phyloP scores from a whole-genome alignment of 2,888 invertebrate species.

The Erannis defoliaria region DNA sequence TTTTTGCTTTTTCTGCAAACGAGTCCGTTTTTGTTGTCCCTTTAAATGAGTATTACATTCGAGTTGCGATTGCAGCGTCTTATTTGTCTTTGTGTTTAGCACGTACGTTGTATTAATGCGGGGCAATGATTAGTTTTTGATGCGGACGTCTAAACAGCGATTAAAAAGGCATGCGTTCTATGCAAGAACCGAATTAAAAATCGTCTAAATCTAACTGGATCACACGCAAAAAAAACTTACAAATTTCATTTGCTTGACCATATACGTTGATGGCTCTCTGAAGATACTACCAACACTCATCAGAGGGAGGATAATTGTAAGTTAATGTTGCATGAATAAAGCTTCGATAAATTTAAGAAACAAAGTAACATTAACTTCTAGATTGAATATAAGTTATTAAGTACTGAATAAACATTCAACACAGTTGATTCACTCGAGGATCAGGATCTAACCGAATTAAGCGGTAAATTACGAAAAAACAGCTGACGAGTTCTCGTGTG shows the following conservation, averaged over 20 bases:
- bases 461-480: slow-evolving; percentile 43
- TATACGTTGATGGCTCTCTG: no score
- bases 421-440: slow-evolving; percentile 20
- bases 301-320: not conserved
- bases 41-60: slow-evolving; percentile 52
- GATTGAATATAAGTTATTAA: no score
- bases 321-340: slow-evolving; percentile 12
- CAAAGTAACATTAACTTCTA: not conserved
- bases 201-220: slow-evolving; percentile 19
- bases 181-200: slow-evolving; percentile 12
- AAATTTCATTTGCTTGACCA: slow-evolving; percentile 12
- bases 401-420: slow-evolving; percentile 11
- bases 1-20: slow-evolving; percentile 45
- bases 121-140: slow-evolving; percentile 35
- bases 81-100: slow-evolving; percentile 38
- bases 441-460: slow-evolving; percentile 41
- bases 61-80: slow-evolving; percentile 41
- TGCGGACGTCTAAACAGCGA: slow-evolving; percentile 24
- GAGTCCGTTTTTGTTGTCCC: slow-evolving; percentile 47
- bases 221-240: slow-evolving; percentile 8
- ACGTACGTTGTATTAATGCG: slow-evolving; percentile 11
- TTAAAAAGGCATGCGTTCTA: slow-evolving; percentile 19
- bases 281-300: no score
- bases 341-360: not conserved
- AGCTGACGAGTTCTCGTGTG: slow-evolving; percentile 30